phyloP scores from a whole-genome alignment of 2,888 invertebrate species.

The Drosophila pseudotalamancana region DNA sequence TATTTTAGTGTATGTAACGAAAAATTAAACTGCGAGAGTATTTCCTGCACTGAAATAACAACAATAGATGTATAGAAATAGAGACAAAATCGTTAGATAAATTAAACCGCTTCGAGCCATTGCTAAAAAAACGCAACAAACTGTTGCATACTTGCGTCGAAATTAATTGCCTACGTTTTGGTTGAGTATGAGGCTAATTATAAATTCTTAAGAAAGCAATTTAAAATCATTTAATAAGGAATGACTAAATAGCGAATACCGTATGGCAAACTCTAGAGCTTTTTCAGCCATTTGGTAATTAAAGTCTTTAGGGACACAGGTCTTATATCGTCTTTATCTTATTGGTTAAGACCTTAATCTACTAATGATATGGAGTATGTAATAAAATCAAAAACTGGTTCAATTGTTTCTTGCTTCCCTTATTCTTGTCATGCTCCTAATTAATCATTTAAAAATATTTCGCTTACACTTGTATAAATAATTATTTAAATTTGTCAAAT shows the following conservation, averaged over 20 bases:
- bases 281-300: too few species aligned
- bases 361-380: too few species aligned
- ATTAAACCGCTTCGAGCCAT: constrained; percentile 45
- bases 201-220: background rate
- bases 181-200: constrained; percentile 11
- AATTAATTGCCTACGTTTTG: constrained; percentile 34
- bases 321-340: too few species aligned
- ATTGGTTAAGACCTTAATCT: too few species aligned
- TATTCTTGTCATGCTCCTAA: too few species aligned
- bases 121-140: constrained; percentile 52
- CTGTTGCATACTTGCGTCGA: constrained; percentile 44
- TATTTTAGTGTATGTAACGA: constrained; percentile 27
- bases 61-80: constrained; percentile 52
- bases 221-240: background rate
- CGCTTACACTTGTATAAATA: background rate
- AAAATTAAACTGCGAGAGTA: constrained; percentile 46
- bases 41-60: constrained; percentile 61
- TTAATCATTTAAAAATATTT: background rate
- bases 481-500: too few species aligned
- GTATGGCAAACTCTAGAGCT: background rate
- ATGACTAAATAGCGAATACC: background rate
- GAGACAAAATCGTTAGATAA: constrained; percentile 60
- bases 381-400: too few species aligned
- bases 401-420: too few species aligned
- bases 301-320: too few species aligned